Base-by-base conservation (phyloP, 1,140 invertebrate genomes). In the Amyelois transitella region DNA sequence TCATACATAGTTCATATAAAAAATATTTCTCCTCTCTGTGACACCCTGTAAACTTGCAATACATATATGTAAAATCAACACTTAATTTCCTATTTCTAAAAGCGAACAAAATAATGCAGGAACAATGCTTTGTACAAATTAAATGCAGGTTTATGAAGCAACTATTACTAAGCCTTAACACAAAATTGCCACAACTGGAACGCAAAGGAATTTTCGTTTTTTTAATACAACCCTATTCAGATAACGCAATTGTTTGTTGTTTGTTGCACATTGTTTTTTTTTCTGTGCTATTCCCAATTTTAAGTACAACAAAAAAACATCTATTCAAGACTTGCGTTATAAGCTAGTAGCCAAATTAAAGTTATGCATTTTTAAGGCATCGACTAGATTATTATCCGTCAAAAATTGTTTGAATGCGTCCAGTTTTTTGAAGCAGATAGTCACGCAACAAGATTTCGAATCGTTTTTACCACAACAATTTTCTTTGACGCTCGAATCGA, bases 361-460 rank as follows among this genome's bases (percentile, higher is more conserved):
- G 57, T 81, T 84, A 21, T 77, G 79, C 24, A 64, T 18, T 67
- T 80, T 83, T 10, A 85, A 61, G 4, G 75, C 81, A 10, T 72
- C 64, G 20, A 83, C 53, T 18, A 86, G 53, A 53, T 81, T 75
- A 22, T 79, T 76, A 19, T 81, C 74, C 1, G 70, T 58, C 6
- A 87, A 58, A 60, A 86, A 83, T 25, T 81, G 69, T 62, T 83
- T 86, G 55, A 81, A 80, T 18, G 79, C 72, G 47, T 84, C 69
- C 10, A 86, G 60, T 62, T 86, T 87, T 45, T 87, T 84, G 38
- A 87, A 75, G 58, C 84, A 87, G 43, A 87, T 77, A 14, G 85
- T 88, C 0, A 88, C 75, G 66, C 85, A 88, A 55, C 85, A 88
- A 1, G 70, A 70, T 44, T 80, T 76, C 7, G 61, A 56, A 1